Conservation (phyloP, 1,140 invertebrate genomes). For the Atta colombica region DNA sequence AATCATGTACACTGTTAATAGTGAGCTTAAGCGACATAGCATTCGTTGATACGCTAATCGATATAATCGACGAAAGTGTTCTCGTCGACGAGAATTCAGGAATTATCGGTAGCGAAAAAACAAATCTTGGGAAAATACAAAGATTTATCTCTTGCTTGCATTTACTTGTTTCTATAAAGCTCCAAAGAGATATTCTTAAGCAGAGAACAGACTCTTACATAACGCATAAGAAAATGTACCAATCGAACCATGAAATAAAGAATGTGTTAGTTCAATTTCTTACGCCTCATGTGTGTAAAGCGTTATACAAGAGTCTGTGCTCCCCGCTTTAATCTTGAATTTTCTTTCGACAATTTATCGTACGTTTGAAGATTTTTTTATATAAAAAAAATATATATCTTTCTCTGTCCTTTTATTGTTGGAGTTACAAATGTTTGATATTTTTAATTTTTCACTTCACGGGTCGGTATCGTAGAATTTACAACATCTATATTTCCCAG, state of each 20-base stretch:
- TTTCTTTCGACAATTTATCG: not conserved
- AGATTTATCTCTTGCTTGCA: not conserved
- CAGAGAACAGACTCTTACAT: too few species aligned
- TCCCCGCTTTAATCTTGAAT: too few species aligned
- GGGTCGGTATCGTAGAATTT: not conserved
- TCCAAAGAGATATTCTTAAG: not conserved
- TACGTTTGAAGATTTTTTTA: not conserved
- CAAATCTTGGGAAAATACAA: not conserved
- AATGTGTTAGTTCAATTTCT: too few species aligned
- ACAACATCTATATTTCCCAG: not conserved
- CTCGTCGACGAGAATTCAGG: conserved; percentile 3
- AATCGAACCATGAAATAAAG: too few species aligned
- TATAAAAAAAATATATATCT: not conserved
- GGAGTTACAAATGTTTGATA: not conserved
- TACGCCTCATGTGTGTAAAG: too few species aligned
- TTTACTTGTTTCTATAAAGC: not conserved
- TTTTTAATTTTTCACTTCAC: not conserved
- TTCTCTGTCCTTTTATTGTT: not conserved
- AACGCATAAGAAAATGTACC: too few species aligned
- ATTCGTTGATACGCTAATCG: conserved; percentile 79
- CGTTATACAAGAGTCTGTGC: too few species aligned
- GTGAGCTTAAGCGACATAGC: conserved; percentile 86
- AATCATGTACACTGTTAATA: conserved; percentile 86
- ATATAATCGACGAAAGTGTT: conserved; percentile 56
- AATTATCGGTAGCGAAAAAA: not conserved